Percentiles rank a stretch among this genome's conserved stretches.
These are phyloP conservation scores for Nephrocerus scutellatus DNA, from an alignment of 2,888 invertebrate genomes.

Conservation along the genomic window DNA sequence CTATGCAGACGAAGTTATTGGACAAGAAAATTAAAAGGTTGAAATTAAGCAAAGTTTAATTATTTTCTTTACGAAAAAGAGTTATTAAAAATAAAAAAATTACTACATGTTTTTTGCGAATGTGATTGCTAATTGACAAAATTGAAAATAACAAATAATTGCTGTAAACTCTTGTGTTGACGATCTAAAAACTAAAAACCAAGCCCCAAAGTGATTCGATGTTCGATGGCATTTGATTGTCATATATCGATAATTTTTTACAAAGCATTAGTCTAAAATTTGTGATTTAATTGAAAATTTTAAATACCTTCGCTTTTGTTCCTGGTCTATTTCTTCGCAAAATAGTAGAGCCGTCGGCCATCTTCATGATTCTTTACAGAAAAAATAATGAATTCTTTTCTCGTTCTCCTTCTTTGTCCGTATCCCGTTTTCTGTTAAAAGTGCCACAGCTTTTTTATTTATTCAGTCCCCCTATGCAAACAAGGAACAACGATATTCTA, in stretches of 20 bases:
- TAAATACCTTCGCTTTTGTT: slow-evolving; percentile 83
- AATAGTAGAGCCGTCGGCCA: slow-evolving; percentile 77
- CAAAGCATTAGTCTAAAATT: too few relatives aligned
- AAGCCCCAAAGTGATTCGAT: slow-evolving; percentile 20
- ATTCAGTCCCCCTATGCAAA: slow-evolving; percentile 1
- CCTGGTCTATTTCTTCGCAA: slow-evolving; percentile 85
- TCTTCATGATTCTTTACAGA: slow-evolving; percentile 55
- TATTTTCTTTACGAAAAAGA: too few relatives aligned
- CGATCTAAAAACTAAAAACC: slow-evolving; percentile 16
- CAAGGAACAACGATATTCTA: too few relatives aligned
- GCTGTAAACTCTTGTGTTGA: too few relatives aligned
- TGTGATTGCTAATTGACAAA: too few relatives aligned
- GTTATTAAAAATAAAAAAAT: too few relatives aligned
- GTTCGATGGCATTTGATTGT: slow-evolving; percentile 16
- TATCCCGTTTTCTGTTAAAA: slow-evolving; percentile 3
- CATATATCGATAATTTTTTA: slow-evolving; percentile 17
- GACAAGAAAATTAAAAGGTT: background rate
- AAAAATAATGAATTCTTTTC: background rate
- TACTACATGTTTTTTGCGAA: too few relatives aligned
- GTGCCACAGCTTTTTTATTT: too few relatives aligned
- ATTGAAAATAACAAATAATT: too few relatives aligned
- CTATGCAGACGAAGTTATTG: slow-evolving; percentile 51
- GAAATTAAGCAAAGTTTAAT: slow-evolving; percentile 14
- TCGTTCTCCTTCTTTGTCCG: slow-evolving; percentile 19
- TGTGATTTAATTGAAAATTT: too few relatives aligned